Evolutionary conservation across 2,797 vertebrate species (phyloP).

Genomic region (Malacoctenus gilli): DNA sequence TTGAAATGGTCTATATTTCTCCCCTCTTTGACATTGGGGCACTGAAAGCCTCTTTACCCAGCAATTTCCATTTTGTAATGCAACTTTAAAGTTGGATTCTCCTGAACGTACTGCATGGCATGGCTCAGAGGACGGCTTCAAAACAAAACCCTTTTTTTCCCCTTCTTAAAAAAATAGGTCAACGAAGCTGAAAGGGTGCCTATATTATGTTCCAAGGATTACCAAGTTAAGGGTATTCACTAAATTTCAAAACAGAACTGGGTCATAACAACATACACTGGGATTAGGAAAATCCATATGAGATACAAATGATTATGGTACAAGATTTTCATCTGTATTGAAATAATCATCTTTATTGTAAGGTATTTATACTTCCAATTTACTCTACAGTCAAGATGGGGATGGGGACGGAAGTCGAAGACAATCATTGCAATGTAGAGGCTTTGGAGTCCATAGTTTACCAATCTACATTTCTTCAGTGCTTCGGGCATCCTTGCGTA

Average conservation of each 20-base stretch:
- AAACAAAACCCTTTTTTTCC: constrained; percentile 55
- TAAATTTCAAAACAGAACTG: constrained; percentile 66
- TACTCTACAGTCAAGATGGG: constrained; percentile 26
- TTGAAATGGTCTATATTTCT: constrained; percentile 27
- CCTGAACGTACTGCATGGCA: constrained; percentile 20
- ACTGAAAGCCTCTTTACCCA: background rate
- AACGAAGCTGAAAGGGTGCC: constrained; percentile 49
- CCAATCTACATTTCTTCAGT: constrained; percentile 1
- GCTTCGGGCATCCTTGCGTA: constrained; percentile 25
- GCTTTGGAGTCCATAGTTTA: constrained; percentile 34
- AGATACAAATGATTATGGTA: constrained; percentile 57
- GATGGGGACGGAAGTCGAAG: background rate
- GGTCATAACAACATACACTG: constrained; percentile 67
- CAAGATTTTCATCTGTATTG: constrained; percentile 57
- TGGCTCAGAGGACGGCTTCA: constrained; percentile 38
- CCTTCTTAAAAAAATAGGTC: constrained; percentile 60
- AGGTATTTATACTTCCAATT: constrained; percentile 62
- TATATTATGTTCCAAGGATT: constrained; percentile 67
- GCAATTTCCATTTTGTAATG: background rate
- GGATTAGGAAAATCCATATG: constrained; percentile 73
- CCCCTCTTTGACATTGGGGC: constrained; percentile 15
- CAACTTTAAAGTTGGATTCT: constrained; percentile 21
- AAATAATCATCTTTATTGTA: constrained; percentile 57
- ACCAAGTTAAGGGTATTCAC: constrained; percentile 63
- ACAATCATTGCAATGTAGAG: constrained; percentile 32